Evolutionary conservation across 2,797 vertebrate species (phyloP), one percentile per base, ranked within the genome.

Genomic region (Melanotaenia parkinsoni): DNA sequence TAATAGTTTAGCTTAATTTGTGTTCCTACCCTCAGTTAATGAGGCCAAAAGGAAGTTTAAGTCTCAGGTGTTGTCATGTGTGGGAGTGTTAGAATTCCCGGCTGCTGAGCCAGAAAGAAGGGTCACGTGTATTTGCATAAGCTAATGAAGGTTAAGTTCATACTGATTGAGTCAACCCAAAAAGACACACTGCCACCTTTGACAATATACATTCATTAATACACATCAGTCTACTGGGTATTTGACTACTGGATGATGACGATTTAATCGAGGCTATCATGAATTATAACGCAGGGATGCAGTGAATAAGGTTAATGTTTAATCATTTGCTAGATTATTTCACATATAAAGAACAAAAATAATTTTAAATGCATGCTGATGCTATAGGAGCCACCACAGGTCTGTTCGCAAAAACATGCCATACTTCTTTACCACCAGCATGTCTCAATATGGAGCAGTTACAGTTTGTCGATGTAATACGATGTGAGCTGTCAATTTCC

Each of bases 131-230:
- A 91, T 93, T 90, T 88, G 85, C 88, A 92, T 90, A 91, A 69
- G 90, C 82, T 92, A 91, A 93, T 92, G 78, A 90, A 85, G 87
- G 84, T 89, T 74, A 77, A 62, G 66, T 73, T 77, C 65, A 69
- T 32, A 68, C 35, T 58, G 50, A 80, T 72, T 69, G 70, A 60
- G 61, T 37, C 24, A 57, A 53, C 79, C 47, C 61, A 77, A 54
- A 76, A 74, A 68, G 74, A 74, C 47, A 66, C 76, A 77, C 38
- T 51, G 54, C 45, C 58, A 63, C 59, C 50, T 77, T 56, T 56
- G 30, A 72, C 65, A 72, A 72, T 5, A 2, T 22, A 61, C 58
- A 58, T 28, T 59, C n/a, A 67, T 66, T 79, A 40, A 77, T 56
- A 50, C 28, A 70, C 47, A 54, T 64, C 62, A 66, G 18, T 58